Base-by-base conservation (phyloP, 2,113 vertebrate species). In the Pelusios castaneus region DNA sequence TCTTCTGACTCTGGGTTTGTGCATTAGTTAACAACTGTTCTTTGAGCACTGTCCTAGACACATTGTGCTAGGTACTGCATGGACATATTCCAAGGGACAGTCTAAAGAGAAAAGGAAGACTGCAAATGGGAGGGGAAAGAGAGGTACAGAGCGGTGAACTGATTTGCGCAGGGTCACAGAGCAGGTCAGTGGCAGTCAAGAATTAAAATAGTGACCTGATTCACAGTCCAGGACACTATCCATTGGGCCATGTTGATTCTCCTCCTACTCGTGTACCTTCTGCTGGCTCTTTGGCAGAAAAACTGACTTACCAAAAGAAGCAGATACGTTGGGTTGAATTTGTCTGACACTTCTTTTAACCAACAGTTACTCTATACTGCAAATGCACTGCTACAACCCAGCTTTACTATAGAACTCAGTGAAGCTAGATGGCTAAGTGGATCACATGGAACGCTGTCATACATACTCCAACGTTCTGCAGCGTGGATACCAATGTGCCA, bases 151-250 rank as follows among this genome's bases (percentile, higher is more conserved):
- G 38, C 41, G 38, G 22, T 43, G 38, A 41, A 41, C 19, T 25
- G 70, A 41, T 38, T 73, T 73, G 55, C 3, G 22, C 0, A 2
- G 55, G 41, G 34, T 78, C 6, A 51, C 76, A 89, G 3, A 4
- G 4, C 12, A 51, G 11, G 1, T 31, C 5, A 12, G 21, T 60
- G 2, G 58, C 78, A 0, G 6, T 1, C 31, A 47, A 58, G 19
- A 81, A 10, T 9, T 89, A 75, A 70, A 2, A 58, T 95, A 67
- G 8, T 21, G 34, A 80, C 8, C 2, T 4, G 16, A 22, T n/a
- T 6, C 17, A 34, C 49, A 34, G 38, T 21, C 8, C 10, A 11
- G 24, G 41, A 45, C 19, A 58, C 14, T 6, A 25, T 34, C 8
- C 6, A 16, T 67, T 82, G 19, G 2, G 9, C 14, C 63, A 56